Evolutionary conservation across 2,113 vertebrate genomes (phyloP).

Genomic region (Taxidea taxus): DNA sequence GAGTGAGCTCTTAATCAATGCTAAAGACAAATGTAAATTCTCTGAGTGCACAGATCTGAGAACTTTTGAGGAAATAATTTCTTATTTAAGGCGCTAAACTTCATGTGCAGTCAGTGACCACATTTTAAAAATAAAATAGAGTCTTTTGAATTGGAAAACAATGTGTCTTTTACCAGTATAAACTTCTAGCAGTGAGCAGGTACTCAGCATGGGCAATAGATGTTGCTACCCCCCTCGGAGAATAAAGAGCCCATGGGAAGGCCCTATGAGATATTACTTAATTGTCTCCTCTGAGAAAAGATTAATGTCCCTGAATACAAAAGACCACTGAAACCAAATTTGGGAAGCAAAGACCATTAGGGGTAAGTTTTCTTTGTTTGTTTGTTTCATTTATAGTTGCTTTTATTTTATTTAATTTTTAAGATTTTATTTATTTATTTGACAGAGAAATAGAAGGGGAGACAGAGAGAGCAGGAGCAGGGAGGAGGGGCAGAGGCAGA

Average conservation of each 20-base stretch:
- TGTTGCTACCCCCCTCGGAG: too few species aligned
- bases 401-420: not conserved
- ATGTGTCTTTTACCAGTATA: not conserved
- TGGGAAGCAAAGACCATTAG: not conserved
- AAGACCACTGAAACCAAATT: not conserved
- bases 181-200: not conserved
- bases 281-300: not conserved
- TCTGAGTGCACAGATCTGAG: not conserved
- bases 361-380: not conserved
- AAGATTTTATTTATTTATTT: too few species aligned
- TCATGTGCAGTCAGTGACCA: not conserved
- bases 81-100: not conserved
- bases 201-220: not conserved
- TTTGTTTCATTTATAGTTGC: not conserved
- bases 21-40: not conserved
- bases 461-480: too few species aligned
- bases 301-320: not conserved
- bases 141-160: not conserved
- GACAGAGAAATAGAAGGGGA: too few species aligned
- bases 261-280: not conserved
- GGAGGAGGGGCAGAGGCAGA: too few species aligned
- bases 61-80: not conserved
- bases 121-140: not conserved
- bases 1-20: not conserved
- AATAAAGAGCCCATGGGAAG: not conserved